Evolutionary conservation across 2,113 vertebrate genomes (phyloP), one percentile per base, ranked within the genome.

Genomic region (Caretta caretta): DNA sequence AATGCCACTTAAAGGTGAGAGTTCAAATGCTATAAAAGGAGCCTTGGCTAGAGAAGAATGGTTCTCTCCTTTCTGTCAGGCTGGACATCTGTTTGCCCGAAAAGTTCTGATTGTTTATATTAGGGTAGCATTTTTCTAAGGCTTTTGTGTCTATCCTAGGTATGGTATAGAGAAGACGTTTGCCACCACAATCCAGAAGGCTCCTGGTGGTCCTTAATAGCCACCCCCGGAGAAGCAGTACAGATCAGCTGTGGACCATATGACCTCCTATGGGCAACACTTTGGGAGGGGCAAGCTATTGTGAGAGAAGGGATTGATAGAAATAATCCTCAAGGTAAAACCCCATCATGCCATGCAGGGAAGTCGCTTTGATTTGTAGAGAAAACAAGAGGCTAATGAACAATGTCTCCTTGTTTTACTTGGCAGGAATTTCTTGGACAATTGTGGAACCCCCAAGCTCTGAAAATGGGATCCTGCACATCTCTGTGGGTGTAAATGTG

Each of bases 271-370:
- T 99, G 99, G 99, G 99, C 98, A 10, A 99, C 99, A 38, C 98
- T 99, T 72, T 99, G 99, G 99, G 99, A 99, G 97, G 99, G 99
- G 8, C 99, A 99, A 93, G 98, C 99, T 72, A 98, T 99, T 79
- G 99, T 99, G 93, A 99, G 99, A 88, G 99, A 99, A 97, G 99
- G 99, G 84, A 98, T 99, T 91, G 96, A 97, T 48, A 98, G 99
- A 88, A 99, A 99, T 94, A 99, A 98, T 84, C 99, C 99, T 87
- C 99, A 98, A 98, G 99, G 99, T 99, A 96, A 91, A 94, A 53
- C 48, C 56, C 14, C 11, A 19, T 78, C 83, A 51, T 49, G 46
- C 76, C 27, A 48, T 65, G 5, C 56, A 83, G 54, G 25, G 93
- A 91, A 38, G 5, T 3, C 9, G 2, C 27, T 91, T 76, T 93